phyloP scores from a whole-genome alignment of 2,797 vertebrate genomes.

The Poecile montanus region DNA sequence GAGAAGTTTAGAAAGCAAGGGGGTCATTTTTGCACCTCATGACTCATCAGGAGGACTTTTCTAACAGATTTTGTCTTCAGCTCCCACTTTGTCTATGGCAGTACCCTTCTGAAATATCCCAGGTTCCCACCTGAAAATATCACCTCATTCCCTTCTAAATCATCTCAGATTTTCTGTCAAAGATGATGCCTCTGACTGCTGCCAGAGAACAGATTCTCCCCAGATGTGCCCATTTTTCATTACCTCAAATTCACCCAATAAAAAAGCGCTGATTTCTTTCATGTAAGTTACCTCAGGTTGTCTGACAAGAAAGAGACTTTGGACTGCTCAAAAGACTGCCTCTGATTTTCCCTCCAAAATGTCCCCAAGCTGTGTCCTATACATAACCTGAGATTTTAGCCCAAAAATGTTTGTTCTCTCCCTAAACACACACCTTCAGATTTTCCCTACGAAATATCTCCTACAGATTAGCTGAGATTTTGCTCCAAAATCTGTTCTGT shows the following conservation, averaged over 20 bases:
- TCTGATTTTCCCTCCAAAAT: background rate
- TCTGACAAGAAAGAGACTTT: fast-evolving
- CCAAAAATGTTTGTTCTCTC: background rate
- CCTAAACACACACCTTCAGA: background rate
- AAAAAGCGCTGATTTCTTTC: background rate
- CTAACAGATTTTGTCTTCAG: background rate
- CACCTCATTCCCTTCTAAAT: background rate
- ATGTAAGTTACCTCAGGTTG: background rate
- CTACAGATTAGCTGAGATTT: background rate
- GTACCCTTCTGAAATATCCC: background rate
- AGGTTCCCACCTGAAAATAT: background rate
- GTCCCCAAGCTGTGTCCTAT: no score
- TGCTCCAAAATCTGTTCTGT: background rate
- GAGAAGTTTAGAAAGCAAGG: background rate
- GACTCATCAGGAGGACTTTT: background rate
- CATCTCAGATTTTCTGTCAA: background rate
- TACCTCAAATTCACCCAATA: fast-evolving
- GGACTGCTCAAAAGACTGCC: no score
- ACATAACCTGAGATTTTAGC: background rate
- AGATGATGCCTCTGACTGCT: no score
- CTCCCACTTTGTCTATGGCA: background rate
- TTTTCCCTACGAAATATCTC: background rate
- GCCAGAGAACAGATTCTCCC: background rate
- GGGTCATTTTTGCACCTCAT: background rate
- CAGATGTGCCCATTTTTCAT: background rate